Base-by-base conservation (phyloP, 2,113 vertebrate genomes). In the Embiotoca jacksoni region DNA sequence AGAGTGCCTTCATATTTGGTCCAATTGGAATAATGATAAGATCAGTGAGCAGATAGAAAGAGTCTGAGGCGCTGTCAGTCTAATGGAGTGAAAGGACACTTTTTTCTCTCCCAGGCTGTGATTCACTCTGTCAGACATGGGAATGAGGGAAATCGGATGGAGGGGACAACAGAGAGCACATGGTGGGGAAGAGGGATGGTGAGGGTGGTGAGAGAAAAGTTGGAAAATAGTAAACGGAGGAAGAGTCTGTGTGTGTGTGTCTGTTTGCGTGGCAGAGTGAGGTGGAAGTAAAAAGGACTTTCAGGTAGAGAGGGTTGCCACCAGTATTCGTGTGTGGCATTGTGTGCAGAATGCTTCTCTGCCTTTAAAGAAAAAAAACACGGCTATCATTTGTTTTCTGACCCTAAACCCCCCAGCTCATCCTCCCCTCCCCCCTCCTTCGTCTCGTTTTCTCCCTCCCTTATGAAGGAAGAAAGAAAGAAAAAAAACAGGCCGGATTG, bases 1-100 rank as follows among this genome's bases (percentile, higher is more conserved):
- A 44, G 84, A 67, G 59, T 62, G 85, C 65, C 78, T 86, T 88
- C 58, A 77, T 82, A 82, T 78, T 75, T 55, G 67, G 80, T 54
- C 73, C 78, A 90, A 72, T 83, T 84, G 79, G 50, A 84, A 84
- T 85, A 85, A 88, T 88, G 81, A 87, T 85, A 81, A 69, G 78
- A 89, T 90, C 81, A 66, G 80, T 49, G 80, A 78, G 78, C 71
- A 79, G 74, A 87, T 55, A 67, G 46, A 80, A 23, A 60, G 57
- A 32, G 59, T 83, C 52, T 44, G 39, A 75, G 76, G 53, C 11
- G 14, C 59, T 80, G 80, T 88, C 86, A 79, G 66, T 75, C 58
- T 82, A 71, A 82, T 78, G 63, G 70, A 75, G 56, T 56, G 75
- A 87, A 76, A 84, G 85, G 85, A 82, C 77, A 23, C 65, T 57